phyloP scores from a whole-genome alignment of 2,113 vertebrate species.

The Seriola aureovittata region DNA sequence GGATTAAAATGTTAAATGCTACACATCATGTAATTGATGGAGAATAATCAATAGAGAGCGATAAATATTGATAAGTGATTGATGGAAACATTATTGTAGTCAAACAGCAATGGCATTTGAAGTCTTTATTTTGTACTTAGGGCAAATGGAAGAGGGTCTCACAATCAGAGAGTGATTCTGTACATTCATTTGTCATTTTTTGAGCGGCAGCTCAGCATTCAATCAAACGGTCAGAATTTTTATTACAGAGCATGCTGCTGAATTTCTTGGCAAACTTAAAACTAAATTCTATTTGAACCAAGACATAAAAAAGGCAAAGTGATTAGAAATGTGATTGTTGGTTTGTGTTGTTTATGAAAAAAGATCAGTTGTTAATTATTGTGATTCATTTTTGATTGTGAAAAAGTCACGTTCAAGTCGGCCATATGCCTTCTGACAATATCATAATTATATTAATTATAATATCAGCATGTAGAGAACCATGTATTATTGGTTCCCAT shows the following conservation, averaged over 20 bases:
- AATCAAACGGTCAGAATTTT: slow-evolving; percentile 34
- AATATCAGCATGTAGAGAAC: too few species aligned
- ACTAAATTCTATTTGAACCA: neutral
- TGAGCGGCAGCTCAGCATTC: slow-evolving; percentile 1
- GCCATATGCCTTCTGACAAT: too few species aligned
- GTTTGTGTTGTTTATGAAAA: neutral
- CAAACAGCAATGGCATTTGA: slow-evolving; percentile 13
- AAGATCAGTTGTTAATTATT: neutral
- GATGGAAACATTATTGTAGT: slow-evolving; percentile 25
- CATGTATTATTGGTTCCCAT: too few species aligned
- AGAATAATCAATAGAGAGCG: slow-evolving; percentile 8
- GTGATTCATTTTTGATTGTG: neutral
- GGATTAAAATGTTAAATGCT: slow-evolving; percentile 18
- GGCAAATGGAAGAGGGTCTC: slow-evolving; percentile 15
- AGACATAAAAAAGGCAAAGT: neutral
- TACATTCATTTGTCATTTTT: slow-evolving; percentile 50
- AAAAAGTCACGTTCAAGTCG: neutral
- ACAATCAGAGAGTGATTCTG: slow-evolving; percentile 13
- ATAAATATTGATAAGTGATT: slow-evolving; percentile 42
- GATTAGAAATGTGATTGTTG: neutral
- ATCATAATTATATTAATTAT: too few species aligned
- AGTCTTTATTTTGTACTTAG: slow-evolving; percentile 3
- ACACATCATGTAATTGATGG: slow-evolving; percentile 9
- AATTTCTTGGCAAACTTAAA: slow-evolving; percentile 35
- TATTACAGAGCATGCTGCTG: slow-evolving; percentile 4